phyloP scores from a whole-genome alignment of 1,140 invertebrate species.

The Drosophila oshimai region DNA sequence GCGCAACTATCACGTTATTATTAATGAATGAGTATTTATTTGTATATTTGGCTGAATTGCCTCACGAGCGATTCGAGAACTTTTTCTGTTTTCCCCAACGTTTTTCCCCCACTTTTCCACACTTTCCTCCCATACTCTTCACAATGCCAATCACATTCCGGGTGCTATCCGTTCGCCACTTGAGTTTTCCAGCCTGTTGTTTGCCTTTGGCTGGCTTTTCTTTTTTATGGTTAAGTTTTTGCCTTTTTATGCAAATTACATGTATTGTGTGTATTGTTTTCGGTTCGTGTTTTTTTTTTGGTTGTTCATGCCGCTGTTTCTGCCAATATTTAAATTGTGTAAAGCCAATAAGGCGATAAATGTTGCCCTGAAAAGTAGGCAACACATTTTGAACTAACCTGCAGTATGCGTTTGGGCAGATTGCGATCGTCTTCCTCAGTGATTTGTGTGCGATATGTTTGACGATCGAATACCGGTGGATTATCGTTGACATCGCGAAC shows the following conservation, averaged over 20 bases:
- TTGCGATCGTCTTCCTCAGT: constrained; percentile 87
- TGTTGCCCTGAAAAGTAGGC: constrained; percentile 25
- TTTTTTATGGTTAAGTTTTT: constrained; percentile 40
- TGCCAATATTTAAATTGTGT: constrained; percentile 69
- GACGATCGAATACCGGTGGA: constrained; percentile 86
- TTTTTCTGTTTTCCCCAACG: too few species aligned
- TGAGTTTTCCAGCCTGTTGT: constrained; percentile 20
- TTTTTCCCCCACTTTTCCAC: neutral
- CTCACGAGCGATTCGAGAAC: constrained; percentile 20
- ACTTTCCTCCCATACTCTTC: constrained; percentile 12
- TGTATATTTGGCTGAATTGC: constrained; percentile 68
- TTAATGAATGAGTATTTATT: constrained; percentile 81
- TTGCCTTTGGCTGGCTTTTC: constrained; percentile 11
- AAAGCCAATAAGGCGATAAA: constrained; percentile 40
- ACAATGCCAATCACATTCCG: constrained; percentile 14
- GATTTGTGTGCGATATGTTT: constrained; percentile 87
- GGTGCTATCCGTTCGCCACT: constrained; percentile 17
- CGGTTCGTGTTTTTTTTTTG: constrained; percentile 1
- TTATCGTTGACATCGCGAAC: constrained; percentile 87
- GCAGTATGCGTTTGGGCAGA: constrained; percentile 86
- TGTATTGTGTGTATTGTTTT: constrained; percentile 44
- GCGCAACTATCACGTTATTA: constrained; percentile 74
- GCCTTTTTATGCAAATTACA: constrained; percentile 70
- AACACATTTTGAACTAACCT: constrained; percentile 82
- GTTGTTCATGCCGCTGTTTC: constrained; percentile 5